Evolutionary conservation across 2,797 vertebrate species (phyloP).

Genomic region (Clarias fuscus): DNA sequence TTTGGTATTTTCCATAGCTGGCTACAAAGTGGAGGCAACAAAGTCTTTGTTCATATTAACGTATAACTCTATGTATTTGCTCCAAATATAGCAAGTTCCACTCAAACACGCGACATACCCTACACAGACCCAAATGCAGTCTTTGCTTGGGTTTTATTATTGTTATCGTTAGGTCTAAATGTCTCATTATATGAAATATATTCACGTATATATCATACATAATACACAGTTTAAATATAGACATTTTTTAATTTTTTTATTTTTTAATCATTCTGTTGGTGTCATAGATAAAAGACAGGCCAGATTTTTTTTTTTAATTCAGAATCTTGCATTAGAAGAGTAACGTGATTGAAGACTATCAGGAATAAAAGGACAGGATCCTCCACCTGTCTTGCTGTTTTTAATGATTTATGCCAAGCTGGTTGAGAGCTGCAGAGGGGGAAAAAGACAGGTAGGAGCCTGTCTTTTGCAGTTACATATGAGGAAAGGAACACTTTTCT

Average conservation of each 20-base stretch:
- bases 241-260: not conserved
- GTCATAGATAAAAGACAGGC: not conserved
- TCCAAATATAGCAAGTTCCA: not conserved
- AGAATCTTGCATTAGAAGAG: not conserved
- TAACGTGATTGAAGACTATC: not conserved
- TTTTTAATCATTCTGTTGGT: not conserved
- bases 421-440: constrained; percentile 8
- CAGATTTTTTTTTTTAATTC: not conserved
- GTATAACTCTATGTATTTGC: not conserved
- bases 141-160: not conserved
- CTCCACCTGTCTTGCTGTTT: not conserved
- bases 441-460: constrained; percentile 31
- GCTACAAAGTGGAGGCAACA: not conserved
- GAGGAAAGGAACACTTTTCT: constrained; percentile 1
- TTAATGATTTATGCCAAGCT: constrained; percentile 41
- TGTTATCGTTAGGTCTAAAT: not conserved
- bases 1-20: not conserved
- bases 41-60: not conserved
- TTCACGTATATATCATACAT: not conserved
- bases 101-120: not conserved
- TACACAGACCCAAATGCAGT: not conserved
- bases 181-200: not conserved
- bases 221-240: too few species aligned
- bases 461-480: constrained; percentile 16
- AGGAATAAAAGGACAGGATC: not conserved